Evolutionary conservation across 2,797 vertebrate genomes (phyloP).

Genomic region (Artibeus jamaicensis): DNA sequence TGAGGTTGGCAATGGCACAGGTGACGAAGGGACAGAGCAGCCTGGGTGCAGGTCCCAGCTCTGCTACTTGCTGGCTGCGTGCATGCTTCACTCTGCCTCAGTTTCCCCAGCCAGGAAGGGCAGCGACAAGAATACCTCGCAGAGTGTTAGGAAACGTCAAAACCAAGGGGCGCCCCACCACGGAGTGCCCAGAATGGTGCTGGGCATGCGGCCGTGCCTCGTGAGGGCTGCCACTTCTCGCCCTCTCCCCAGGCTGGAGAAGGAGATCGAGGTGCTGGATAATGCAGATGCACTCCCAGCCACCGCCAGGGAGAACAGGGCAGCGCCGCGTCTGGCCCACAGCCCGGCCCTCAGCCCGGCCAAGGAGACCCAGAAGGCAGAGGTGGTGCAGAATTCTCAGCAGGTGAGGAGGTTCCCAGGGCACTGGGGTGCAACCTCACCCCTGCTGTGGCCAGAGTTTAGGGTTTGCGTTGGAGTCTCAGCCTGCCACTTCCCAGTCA

Average conservation of each 20-base stretch:
- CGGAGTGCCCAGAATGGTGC: fast-evolving
- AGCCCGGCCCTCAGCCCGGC: conserved; percentile 72
- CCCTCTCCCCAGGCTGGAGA: conserved; percentile 86
- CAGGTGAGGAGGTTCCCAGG: conserved; percentile 71
- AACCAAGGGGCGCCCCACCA: not conserved
- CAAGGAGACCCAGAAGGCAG: conserved; percentile 71
- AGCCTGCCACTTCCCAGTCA: not conserved
- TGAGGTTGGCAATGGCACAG: not conserved
- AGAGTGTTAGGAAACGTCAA: too few species aligned
- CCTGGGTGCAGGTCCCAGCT: not conserved
- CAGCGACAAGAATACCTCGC: not conserved
- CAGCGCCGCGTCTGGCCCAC: conserved; percentile 20
- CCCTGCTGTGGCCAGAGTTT: not conserved
- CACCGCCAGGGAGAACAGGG: conserved; percentile 83
- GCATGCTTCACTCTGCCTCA: fast-evolving
- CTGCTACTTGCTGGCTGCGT: not conserved
- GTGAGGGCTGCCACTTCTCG: not conserved
- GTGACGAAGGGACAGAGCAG: not conserved
- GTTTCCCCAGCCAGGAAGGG: not conserved
- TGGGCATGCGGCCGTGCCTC: fast-evolving
- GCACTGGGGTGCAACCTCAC: fast-evolving
- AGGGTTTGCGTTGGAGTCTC: not conserved
- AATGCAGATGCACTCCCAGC: conserved; percentile 80
- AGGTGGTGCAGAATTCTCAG: conserved; percentile 56
- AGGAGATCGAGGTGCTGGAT: conserved; percentile 90